A percentile compares a stretch with the other conserved stretches of the same genome.
Conservation (phyloP, 2,888 invertebrate genomes). For the Tipula helvola region DNA sequence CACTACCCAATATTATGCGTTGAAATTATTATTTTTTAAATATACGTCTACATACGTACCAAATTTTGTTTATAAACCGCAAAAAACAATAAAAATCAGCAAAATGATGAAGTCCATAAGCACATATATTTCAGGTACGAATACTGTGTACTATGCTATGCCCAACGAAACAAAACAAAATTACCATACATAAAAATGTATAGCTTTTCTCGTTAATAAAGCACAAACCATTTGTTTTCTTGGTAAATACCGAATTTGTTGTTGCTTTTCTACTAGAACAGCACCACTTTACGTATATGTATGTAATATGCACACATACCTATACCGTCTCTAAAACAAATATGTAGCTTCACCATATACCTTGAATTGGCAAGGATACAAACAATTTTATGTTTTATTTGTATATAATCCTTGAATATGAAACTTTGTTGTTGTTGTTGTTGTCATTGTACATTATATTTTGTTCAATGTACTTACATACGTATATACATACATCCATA, state of each 20-base stretch:
- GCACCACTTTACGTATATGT: background rate
- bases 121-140: background rate
- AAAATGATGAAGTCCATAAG: background rate
- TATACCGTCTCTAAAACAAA: background rate
- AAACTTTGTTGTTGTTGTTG: background rate
- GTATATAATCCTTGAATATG: background rate
- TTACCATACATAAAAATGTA: background rate
- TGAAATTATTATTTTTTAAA: no score
- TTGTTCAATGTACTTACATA: background rate
- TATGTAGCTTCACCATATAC: background rate
- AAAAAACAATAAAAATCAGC: background rate
- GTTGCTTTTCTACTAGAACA: background rate
- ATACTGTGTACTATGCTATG: background rate
- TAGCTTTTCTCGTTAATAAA: background rate
- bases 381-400: background rate
- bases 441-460: background rate
- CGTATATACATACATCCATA: background rate
- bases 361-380: background rate
- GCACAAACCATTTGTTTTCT: background rate
- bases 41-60: no score
- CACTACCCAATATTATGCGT: no score
- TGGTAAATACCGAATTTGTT: background rate
- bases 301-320: no score
- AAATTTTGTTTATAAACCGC: background rate
- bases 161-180: background rate